phyloP scores from a whole-genome alignment of 2,888 invertebrate genomes.

The Acanthoscelides obtectus region DNA sequence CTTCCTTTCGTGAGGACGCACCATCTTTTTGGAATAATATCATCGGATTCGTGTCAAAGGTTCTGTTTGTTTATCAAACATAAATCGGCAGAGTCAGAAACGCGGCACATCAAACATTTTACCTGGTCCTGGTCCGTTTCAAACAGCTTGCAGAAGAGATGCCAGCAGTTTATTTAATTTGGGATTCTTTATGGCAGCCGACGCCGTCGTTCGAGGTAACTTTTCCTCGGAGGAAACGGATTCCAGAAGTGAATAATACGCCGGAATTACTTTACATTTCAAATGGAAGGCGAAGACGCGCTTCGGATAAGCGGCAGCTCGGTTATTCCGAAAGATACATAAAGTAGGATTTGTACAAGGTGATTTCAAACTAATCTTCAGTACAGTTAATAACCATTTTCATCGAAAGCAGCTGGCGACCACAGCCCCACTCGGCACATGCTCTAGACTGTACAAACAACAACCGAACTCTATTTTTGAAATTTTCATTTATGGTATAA shows the following conservation, averaged over 20 bases:
- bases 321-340: neutral
- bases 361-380: neutral
- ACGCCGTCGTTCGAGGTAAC: neutral
- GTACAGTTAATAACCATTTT: no score
- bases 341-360: neutral
- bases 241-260: neutral
- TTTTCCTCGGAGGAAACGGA: neutral
- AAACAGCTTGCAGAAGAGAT: neutral
- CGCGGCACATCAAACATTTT: neutral
- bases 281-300: neutral
- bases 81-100: neutral
- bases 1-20: no score
- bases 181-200: neutral
- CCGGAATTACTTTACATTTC: slow-evolving; percentile 3
- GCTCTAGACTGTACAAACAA: no score
- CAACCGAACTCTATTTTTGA: no score
- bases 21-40: neutral
- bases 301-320: neutral
- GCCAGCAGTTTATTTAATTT: neutral
- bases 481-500: no score
- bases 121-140: neutral
- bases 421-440: no score
- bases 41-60: neutral
- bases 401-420: no score
- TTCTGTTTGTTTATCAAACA: neutral